A percentile compares a stretch with the other conserved stretches of the same genome.
Evolutionary conservation across 2,797 vertebrate genomes (phyloP).

Genomic region (Amblyopsis hoosieri): DNA sequence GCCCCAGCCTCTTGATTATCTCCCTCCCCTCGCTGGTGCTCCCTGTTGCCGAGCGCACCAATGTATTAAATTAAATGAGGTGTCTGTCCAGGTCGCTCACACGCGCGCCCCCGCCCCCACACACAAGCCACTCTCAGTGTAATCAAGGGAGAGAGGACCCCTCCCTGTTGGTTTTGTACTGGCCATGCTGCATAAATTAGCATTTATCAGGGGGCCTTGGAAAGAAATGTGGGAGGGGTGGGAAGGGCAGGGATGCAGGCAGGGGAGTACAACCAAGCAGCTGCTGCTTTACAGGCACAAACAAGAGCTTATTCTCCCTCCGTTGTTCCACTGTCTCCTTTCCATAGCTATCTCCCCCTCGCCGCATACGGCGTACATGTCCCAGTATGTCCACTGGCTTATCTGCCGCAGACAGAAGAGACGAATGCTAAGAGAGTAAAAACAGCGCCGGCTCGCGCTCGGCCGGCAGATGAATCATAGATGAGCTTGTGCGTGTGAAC

Average conservation of each 20-base stretch:
- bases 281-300: constrained; percentile 44
- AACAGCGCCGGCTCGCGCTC: constrained; percentile 57
- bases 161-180: constrained; percentile 70
- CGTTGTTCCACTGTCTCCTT: constrained; percentile 36
- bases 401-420: constrained; percentile 64
- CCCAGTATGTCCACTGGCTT: constrained; percentile 59
- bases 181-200: constrained; percentile 77
- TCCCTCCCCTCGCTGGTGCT: constrained; percentile 79
- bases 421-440: constrained; percentile 62
- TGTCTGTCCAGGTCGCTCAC: constrained; percentile 89
- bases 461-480: constrained; percentile 78
- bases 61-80: constrained; percentile 96
- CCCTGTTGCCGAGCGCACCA: constrained; percentile 79
- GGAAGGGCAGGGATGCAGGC: no score
- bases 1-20: constrained; percentile 86
- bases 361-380: constrained; percentile 34
- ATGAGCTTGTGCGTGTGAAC: constrained; percentile 75
- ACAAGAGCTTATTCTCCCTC: constrained; percentile 71
- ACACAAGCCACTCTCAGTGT: constrained; percentile 74
- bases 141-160: constrained; percentile 78
- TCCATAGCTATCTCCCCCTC: constrained; percentile 26
- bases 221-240: constrained; percentile 51
- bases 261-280: neutral
- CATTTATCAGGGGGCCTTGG: constrained; percentile 69
- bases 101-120: constrained; percentile 67